Base-by-base conservation (phyloP, 2,888 invertebrate genomes). In the Ernsta delagoae region DNA sequence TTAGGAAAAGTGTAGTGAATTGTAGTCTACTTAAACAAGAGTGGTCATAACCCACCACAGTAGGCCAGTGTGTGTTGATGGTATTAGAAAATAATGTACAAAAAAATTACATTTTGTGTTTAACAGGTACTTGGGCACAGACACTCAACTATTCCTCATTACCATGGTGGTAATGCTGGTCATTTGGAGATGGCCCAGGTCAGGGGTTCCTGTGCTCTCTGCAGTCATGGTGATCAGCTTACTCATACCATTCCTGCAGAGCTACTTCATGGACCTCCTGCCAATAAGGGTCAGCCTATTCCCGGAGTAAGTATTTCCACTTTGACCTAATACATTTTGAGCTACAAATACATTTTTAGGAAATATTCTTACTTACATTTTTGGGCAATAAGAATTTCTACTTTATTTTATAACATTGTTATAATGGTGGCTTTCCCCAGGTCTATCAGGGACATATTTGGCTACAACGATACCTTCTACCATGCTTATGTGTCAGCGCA, bases 401-500 rank as follows among this genome's bases (percentile, higher is more conserved):
- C n/a, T 1, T 31, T 31, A 31, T 4, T 31, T 31, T 31, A 1
- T 2, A 31, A 31, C 0, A 31, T 39, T 39, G n/a, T 11, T 8
- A 39, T 7, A 39, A 48, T 48, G 5, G 11, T 6, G 48, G 24
- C 24, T 31, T 61, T 64, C 69, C 71, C 50, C 81, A 93, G 92
- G 74, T 92, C 92, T 0, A 92, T 93, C 77, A 83, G 92, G 72
- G 84, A 92, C 71, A 91, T 93, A 70, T 93, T 93, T 73, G 92
- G 92, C 0, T 92, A 88, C 82, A 93, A 92, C 73, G 86, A 91
- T 68, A 92, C 92, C 0, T 93, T 93, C 76, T 92, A 92, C 79
- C 92, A 92, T 71, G 90, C 92, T 1, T 93, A 93, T 79, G 90
- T 92, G 1, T 93, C 92, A 0, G 92, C 92, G 3, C 92, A 93